Conservation (phyloP, 2,888 invertebrate genomes). For the Caenorhabditis imperialis region DNA sequence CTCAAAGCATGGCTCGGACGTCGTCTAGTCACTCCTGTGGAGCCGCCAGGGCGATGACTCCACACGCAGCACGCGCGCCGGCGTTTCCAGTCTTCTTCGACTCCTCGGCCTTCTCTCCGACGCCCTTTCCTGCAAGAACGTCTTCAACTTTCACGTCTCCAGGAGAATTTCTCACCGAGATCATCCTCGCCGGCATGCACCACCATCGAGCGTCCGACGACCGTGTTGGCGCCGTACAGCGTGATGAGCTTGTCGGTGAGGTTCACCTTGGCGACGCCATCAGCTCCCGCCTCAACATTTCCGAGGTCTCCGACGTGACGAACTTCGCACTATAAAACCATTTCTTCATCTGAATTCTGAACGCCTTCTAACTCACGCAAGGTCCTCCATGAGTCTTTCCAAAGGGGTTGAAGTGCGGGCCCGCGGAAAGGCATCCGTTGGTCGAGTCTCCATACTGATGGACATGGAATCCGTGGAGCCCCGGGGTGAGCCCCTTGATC, state of each 20-base stretch:
- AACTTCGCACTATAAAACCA: constrained; percentile 64
- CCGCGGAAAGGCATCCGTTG: constrained; percentile 78
- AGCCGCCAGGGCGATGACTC: constrained; percentile 73
- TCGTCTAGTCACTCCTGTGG: constrained; percentile 51
- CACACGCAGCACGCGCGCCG: constrained; percentile 78
- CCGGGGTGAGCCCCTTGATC: constrained; percentile 75
- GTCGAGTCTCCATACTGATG: constrained; percentile 77
- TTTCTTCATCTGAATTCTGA: background rate
- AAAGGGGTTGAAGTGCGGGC: constrained; percentile 79
- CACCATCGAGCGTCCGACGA: constrained; percentile 77
- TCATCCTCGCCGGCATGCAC: constrained; percentile 75
- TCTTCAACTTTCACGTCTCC: background rate
- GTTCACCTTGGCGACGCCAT: constrained; percentile 76
- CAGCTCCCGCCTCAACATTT: constrained; percentile 72
- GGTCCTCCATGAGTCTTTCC: constrained; percentile 78
- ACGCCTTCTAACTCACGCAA: constrained; percentile 44
- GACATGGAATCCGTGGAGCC: constrained; percentile 78
- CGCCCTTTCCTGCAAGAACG: constrained; percentile 67
- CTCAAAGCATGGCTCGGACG: too few relatives aligned
- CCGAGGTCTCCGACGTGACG: constrained; percentile 78
- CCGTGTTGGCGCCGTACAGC: constrained; percentile 68
- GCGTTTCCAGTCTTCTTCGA: constrained; percentile 79
- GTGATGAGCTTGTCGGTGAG: constrained; percentile 71
- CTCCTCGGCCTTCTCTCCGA: constrained; percentile 75
- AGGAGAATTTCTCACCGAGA: constrained; percentile 40